Evolutionary conservation across 2,888 invertebrate species (phyloP).

Genomic region (Prenolepis imparis): DNA sequence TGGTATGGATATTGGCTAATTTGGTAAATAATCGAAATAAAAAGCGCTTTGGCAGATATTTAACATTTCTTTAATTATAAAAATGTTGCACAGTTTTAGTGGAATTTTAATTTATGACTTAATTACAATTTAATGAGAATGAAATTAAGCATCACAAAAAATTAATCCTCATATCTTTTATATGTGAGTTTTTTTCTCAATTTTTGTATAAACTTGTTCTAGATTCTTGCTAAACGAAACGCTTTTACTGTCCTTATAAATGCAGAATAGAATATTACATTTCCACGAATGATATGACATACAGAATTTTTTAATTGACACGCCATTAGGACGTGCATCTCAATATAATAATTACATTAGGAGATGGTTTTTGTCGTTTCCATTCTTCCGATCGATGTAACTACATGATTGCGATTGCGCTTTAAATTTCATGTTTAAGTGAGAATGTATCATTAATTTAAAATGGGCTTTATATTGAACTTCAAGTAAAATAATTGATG

Average conservation of each 20-base stretch:
- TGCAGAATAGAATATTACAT: not conserved
- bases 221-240: not conserved
- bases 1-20: not conserved
- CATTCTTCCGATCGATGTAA: not conserved
- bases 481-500: constrained; percentile 22
- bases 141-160: not conserved
- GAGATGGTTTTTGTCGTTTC: not conserved
- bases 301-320: not conserved
- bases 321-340: not conserved
- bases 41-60: not conserved
- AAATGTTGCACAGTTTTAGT: not conserved
- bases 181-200: not conserved
- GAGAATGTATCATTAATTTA: not conserved
- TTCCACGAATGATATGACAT: not conserved
- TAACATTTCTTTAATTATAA: not conserved
- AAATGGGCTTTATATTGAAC: not conserved
- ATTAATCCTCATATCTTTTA: not conserved
- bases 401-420: not conserved
- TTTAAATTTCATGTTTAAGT: not conserved
- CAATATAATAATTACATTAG: constrained; percentile 25
- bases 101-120: not conserved
- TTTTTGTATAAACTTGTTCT: not conserved
- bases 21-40: not conserved
- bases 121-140: not conserved
- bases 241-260: not conserved